Percentiles rank a stretch among this genome's conserved stretches.
These are phyloP conservation scores for Pseudochirops cupreus DNA, from an alignment of 2,797 vertebrate species.

Conservation along the genomic window DNA sequence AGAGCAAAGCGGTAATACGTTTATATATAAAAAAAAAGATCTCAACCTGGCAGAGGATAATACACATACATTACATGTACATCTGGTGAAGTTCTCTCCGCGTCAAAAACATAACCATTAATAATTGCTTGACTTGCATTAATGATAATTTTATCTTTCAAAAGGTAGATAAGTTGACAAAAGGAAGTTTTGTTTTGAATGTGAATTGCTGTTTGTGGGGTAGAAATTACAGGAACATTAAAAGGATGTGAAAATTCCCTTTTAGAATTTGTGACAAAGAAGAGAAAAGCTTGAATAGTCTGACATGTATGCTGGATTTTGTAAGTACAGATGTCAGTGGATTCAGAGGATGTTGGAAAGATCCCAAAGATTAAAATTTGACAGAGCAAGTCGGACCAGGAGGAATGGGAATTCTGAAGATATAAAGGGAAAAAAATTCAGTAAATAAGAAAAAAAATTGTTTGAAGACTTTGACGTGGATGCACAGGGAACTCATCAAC, in stretches of 20 bases:
- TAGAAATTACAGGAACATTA: neutral
- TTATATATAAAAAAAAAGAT: neutral
- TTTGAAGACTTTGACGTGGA: neutral
- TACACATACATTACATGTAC: neutral
- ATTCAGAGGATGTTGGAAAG: neutral
- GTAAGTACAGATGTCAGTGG: neutral
- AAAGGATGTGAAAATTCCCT: neutral
- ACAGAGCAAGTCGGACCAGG: neutral
- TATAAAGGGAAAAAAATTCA: neutral
- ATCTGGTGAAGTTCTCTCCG: neutral
- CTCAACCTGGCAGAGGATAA: neutral
- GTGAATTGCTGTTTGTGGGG: neutral
- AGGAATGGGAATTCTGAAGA: neutral
- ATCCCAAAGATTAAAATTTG: neutral
- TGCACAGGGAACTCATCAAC: neutral
- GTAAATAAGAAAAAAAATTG: neutral
- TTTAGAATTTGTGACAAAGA: neutral
- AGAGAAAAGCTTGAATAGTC: neutral
- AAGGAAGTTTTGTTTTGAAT: neutral
- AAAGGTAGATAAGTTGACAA: neutral
- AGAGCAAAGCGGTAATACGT: neutral
- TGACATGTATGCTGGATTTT: neutral
- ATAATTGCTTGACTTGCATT: neutral
- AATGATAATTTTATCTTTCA: neutral
- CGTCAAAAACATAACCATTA: neutral